Percentiles rank a stretch among this genome's conserved stretches.
Evolutionary conservation across 2,888 invertebrate species (phyloP).

Genomic region (Drosophila niveifrons): DNA sequence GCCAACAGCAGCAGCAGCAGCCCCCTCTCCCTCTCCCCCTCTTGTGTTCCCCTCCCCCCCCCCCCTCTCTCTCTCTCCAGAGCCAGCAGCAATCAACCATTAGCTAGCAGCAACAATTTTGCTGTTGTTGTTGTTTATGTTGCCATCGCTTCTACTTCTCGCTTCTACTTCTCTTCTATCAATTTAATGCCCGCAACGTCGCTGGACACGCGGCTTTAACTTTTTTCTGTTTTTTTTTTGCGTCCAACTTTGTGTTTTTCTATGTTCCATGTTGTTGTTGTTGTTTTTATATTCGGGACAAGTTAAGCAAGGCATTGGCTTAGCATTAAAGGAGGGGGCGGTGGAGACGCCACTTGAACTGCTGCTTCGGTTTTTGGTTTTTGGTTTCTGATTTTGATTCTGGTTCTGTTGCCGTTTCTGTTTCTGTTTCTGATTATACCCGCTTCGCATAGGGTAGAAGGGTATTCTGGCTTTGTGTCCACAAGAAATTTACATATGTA

Average conservation of each 20-base stretch:
- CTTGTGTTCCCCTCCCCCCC: neutral
- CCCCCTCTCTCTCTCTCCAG: too few species aligned
- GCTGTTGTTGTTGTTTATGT: slow-evolving; percentile 40
- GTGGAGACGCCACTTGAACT: slow-evolving; percentile 49
- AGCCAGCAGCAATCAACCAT: slow-evolving; percentile 21
- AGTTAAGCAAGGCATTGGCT: slow-evolving; percentile 5
- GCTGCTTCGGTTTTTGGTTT: slow-evolving; percentile 55
- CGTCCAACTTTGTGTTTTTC: slow-evolving; percentile 22
- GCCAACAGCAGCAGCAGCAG: neutral
- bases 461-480: too few species aligned
- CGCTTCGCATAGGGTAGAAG: too few species aligned
- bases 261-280: neutral
- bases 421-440: slow-evolving; percentile 33
- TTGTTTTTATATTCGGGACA: slow-evolving; percentile 6
- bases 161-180: slow-evolving; percentile 38
- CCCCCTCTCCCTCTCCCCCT: neutral
- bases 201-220: slow-evolving; percentile 74
- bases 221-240: slow-evolving; percentile 40
- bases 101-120: slow-evolving; percentile 46
- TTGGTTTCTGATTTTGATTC: slow-evolving; percentile 40
- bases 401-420: slow-evolving; percentile 29
- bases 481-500: too few species aligned
- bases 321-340: neutral
- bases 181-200: slow-evolving; percentile 68
- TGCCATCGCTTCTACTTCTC: slow-evolving; percentile 44